A percentile compares a stretch with the other conserved stretches of the same genome.
phyloP scores from a whole-genome alignment of 1,140 invertebrate species.

The Procambarus clarkii region DNA sequence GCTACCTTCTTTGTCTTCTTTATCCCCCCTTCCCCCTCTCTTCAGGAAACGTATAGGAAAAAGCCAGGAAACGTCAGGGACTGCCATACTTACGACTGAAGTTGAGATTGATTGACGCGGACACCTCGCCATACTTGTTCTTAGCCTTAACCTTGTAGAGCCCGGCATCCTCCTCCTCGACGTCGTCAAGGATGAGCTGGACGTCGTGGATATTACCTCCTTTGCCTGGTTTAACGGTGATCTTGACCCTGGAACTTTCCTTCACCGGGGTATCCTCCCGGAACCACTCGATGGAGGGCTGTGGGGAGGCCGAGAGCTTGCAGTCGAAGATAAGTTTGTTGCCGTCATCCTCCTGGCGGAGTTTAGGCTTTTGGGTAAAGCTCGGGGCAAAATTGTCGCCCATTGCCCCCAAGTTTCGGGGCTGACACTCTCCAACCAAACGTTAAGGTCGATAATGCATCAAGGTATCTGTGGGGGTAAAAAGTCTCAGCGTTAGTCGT shows the following conservation, averaged over 20 bases:
- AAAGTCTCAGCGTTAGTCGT: neutral
- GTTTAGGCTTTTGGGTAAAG: slow-evolving; percentile 97
- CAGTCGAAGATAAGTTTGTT: slow-evolving; percentile 97
- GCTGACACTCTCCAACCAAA: slow-evolving; percentile 34
- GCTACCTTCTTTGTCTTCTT: neutral
- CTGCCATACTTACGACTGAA: slow-evolving; percentile 92
- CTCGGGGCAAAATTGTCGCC: slow-evolving; percentile 95
- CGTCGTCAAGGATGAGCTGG: slow-evolving; percentile 94
- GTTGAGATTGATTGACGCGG: slow-evolving; percentile 98
- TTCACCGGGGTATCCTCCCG: slow-evolving; percentile 88
- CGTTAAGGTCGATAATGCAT: slow-evolving; percentile 56
- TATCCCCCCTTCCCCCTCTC: neutral
- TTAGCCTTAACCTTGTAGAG: slow-evolving; percentile 98
- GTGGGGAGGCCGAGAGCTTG: slow-evolving; percentile 89
- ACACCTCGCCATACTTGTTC: slow-evolving; percentile 98
- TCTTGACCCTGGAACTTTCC: slow-evolving; percentile 89
- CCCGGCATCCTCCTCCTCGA: slow-evolving; percentile 96
- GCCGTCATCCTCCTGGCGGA: slow-evolving; percentile 96
- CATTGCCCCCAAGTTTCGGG: slow-evolving; percentile 68
- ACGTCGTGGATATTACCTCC: slow-evolving; percentile 89
- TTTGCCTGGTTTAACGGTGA: slow-evolving; percentile 88
- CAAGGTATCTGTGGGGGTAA: slow-evolving; percentile 59
- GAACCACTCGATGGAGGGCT: slow-evolving; percentile 94
- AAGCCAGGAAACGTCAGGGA: neutral
- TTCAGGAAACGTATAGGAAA: neutral